Evolutionary conservation across 2,113 vertebrate species (phyloP).

Genomic region (Nicator chloris): DNA sequence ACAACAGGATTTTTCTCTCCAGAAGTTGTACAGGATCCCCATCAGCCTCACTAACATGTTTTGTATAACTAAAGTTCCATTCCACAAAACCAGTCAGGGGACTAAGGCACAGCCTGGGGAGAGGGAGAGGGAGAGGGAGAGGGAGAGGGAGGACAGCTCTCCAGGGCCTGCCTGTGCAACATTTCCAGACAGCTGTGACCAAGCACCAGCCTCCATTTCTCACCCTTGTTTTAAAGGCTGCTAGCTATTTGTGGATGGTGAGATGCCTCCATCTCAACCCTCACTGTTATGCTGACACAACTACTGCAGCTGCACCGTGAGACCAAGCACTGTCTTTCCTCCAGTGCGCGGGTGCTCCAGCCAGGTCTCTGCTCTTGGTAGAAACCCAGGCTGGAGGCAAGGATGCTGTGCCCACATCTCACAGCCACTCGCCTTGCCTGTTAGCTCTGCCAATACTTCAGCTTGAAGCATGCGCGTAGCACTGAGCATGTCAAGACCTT

Average conservation of each 20-base stretch:
- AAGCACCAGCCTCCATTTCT: not conserved
- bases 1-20: not conserved
- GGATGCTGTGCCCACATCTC: not conserved
- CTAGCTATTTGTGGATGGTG: not conserved
- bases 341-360: rapidly evolving
- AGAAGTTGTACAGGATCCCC: not conserved
- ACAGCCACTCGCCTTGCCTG: not conserved
- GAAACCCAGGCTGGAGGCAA: not conserved
- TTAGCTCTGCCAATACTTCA: not conserved
- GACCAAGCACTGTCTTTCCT: not conserved
- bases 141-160: not conserved
- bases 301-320: not conserved
- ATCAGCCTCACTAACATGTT: not conserved
- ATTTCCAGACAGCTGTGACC: not conserved
- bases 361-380: not conserved
- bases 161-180: not conserved
- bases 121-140: not conserved
- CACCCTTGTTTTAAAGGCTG: not conserved
- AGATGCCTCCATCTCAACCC: not conserved
- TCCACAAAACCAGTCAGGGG: not conserved
- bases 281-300: rapidly evolving
- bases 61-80: not conserved
- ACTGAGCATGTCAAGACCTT: rapidly evolving
- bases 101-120: not conserved
- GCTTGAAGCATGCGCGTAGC: rapidly evolving